Evolutionary conservation across 2,113 vertebrate genomes (phyloP).

Genomic region (Alaudala cheleensis): DNA sequence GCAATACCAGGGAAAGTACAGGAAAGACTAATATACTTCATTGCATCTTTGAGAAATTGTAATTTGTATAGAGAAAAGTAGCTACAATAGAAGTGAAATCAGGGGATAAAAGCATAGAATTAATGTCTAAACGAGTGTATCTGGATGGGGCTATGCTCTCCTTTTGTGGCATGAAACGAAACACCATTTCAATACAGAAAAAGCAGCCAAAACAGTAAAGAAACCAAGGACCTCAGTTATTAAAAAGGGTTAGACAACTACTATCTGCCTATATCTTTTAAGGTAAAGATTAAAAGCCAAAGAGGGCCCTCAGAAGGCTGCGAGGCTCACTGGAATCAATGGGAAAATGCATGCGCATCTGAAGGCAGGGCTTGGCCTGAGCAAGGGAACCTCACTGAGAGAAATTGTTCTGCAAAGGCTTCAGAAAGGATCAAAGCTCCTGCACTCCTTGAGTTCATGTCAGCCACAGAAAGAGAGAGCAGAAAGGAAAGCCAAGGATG

Average conservation of each 20-base stretch:
- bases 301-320: neutral
- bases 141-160: neutral
- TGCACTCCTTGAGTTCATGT: neutral
- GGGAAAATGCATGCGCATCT: neutral
- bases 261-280: neutral
- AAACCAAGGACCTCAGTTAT: neutral
- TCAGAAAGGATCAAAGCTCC: conserved; percentile 34
- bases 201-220: neutral
- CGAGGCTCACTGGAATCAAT: neutral
- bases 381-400: conserved; percentile 12
- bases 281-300: conserved; percentile 34
- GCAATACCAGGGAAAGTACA: neutral
- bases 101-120: neutral
- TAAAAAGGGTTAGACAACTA: conserved; percentile 5
- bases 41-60: neutral
- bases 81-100: neutral
- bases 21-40: neutral
- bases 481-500: conserved; percentile 2
- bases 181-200: neutral
- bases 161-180: neutral
- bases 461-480: neutral
- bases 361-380: conserved; percentile 20
- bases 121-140: neutral
- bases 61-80: neutral
- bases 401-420: neutral